Conservation (phyloP, 1,140 invertebrate genomes). For the Mactra quadrangularis region DNA sequence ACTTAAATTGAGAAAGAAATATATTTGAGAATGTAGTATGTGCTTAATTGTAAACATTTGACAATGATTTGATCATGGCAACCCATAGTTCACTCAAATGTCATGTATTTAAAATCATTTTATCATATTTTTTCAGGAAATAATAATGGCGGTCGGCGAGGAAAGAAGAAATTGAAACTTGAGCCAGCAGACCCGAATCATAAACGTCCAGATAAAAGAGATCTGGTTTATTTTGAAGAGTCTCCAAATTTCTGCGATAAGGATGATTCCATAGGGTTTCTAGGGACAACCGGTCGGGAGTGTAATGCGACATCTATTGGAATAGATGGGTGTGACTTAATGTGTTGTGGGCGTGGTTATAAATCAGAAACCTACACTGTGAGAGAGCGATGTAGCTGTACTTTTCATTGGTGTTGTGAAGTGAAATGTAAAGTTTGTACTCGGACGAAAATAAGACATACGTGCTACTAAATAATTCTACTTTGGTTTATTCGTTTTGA, state of each 20-base stretch:
- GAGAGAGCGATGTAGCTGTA: slow-evolving; percentile 92
- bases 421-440: slow-evolving; percentile 89
- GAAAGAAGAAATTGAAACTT: slow-evolving; percentile 70
- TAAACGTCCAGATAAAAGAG: slow-evolving; percentile 83
- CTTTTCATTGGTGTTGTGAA: slow-evolving; percentile 95
- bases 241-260: slow-evolving; percentile 93
- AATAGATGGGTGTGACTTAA: slow-evolving; percentile 91
- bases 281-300: slow-evolving; percentile 88
- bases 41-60: too few species aligned
- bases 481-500: too few species aligned
- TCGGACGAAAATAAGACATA: slow-evolving; percentile 69
- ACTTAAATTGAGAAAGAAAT: too few species aligned
- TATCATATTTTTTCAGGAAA: slow-evolving; percentile 72
- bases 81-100: too few species aligned
- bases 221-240: slow-evolving; percentile 95
- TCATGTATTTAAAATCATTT: too few species aligned
- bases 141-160: slow-evolving; percentile 64
- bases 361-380: slow-evolving; percentile 90
- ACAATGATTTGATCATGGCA: too few species aligned
- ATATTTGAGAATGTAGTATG: too few species aligned
- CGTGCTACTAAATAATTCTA: slow-evolving; percentile 54
- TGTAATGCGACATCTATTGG: slow-evolving; percentile 86
- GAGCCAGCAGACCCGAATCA: slow-evolving; percentile 77
- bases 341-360: slow-evolving; percentile 96
- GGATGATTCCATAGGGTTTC: slow-evolving; percentile 91